A percentile compares a stretch with the other conserved stretches of the same genome.
These are phyloP conservation scores for Enteromius treurensis DNA, from an alignment of 2,797 vertebrate species.

Conservation along the genomic window DNA sequence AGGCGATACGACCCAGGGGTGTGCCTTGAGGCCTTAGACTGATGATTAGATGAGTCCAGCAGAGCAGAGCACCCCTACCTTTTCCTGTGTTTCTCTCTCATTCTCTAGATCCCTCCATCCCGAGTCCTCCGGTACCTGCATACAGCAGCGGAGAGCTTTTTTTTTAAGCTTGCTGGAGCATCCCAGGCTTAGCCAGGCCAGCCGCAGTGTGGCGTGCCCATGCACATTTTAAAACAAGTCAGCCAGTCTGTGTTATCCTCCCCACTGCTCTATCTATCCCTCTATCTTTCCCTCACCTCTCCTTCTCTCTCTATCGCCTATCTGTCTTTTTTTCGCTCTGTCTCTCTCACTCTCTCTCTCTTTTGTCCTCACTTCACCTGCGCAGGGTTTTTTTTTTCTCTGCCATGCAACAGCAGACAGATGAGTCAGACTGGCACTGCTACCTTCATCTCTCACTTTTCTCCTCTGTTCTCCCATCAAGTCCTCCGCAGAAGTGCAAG, in stretches of 20 bases:
- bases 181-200: constrained; percentile 70
- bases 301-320: constrained; percentile 51
- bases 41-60: constrained; percentile 12
- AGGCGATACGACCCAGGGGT: constrained; percentile 14
- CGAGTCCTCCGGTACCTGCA: constrained; percentile 34
- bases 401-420: constrained; percentile 75
- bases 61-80: background rate
- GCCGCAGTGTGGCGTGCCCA: constrained; percentile 82
- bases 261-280: constrained; percentile 64
- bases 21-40: constrained; percentile 29
- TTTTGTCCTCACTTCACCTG: constrained; percentile 77
- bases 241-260: constrained; percentile 58
- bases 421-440: constrained; percentile 75
- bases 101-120: constrained; percentile 15
- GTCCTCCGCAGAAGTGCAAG: constrained; percentile 36
- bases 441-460: constrained; percentile 43
- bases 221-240: constrained; percentile 80
- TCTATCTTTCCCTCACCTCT: constrained; percentile 16
- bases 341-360: constrained; percentile 51
- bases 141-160: constrained; percentile 51
- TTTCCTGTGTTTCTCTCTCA: background rate
- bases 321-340: constrained; percentile 34
- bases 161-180: constrained; percentile 66
- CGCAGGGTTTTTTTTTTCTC: constrained; percentile 71
- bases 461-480: constrained; percentile 34